Evolutionary conservation across 2,888 invertebrate genomes (phyloP).

Genomic region (Odontocerum albicorne): DNA sequence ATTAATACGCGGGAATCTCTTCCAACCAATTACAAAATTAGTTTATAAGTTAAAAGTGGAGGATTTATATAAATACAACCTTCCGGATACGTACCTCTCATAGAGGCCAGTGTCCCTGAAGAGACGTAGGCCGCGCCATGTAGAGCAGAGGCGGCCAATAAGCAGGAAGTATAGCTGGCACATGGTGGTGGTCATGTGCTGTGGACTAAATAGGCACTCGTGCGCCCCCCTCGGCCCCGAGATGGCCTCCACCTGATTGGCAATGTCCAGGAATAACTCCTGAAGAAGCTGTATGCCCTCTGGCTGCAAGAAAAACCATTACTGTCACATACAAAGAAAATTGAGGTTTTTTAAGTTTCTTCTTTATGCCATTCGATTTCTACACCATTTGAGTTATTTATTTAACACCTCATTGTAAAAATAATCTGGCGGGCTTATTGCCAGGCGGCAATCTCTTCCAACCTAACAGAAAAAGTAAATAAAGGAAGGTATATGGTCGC

Average conservation of each 20-base stretch:
- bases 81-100: constrained; percentile 71
- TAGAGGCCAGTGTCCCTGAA: constrained; percentile 76
- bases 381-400: too few species aligned
- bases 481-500: too few species aligned
- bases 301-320: constrained; percentile 46
- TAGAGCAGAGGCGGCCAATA: constrained; percentile 82
- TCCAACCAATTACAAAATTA: too few species aligned
- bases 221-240: constrained; percentile 75
- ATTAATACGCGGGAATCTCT: too few species aligned
- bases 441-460: too few species aligned
- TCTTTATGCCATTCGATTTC: too few species aligned
- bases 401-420: too few species aligned
- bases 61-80: too few species aligned
- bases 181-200: constrained; percentile 84
- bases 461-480: too few species aligned
- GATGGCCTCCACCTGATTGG: constrained; percentile 72
- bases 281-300: constrained; percentile 72
- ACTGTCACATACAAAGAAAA: constrained; percentile 38
- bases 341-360: too few species aligned
- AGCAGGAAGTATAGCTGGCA: constrained; percentile 95
- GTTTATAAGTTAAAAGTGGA: too few species aligned
- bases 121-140: constrained; percentile 66
- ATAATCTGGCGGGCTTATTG: too few species aligned
- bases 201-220: constrained; percentile 86
- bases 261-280: constrained; percentile 80